Evolutionary conservation across 2,888 invertebrate genomes (phyloP).

Genomic region (Cosmorhoe ocellata): DNA sequence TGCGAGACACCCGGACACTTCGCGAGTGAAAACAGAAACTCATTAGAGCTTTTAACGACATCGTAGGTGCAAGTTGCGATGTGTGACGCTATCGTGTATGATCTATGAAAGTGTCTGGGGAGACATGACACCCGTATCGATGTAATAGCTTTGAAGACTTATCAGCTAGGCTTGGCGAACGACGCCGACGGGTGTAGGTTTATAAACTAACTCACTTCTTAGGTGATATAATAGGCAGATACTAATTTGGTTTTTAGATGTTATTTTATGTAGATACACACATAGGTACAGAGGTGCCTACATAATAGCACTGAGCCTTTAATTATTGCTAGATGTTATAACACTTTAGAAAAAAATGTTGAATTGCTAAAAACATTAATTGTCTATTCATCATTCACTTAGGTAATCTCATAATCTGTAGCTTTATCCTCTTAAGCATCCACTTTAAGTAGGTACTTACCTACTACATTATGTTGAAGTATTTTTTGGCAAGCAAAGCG

Average conservation of each 20-base stretch:
- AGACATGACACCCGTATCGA: conserved; percentile 8
- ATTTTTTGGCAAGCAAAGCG: conserved; percentile 5
- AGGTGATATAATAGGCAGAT: not conserved
- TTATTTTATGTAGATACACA: too few species aligned
- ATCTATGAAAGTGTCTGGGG: conserved; percentile 47
- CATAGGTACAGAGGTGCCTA: too few species aligned
- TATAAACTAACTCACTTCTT: too few species aligned
- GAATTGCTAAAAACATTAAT: not conserved
- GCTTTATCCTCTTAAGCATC: not conserved
- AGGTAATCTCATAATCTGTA: too few species aligned
- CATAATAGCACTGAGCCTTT: too few species aligned
- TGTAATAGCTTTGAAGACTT: conserved; percentile 16
- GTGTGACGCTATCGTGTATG: conserved; percentile 51
- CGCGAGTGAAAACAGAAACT: conserved; percentile 61
- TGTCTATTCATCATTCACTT: not conserved
- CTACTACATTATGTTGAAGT: not conserved
- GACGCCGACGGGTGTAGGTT: not conserved
- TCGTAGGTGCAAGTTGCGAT: conserved; percentile 47
- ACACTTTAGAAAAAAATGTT: too few species aligned
- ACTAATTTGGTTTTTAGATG: not conserved
- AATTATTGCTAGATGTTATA: too few species aligned
- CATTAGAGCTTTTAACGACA: conserved; percentile 64
- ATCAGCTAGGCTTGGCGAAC: not conserved
- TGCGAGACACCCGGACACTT: conserved; percentile 42
- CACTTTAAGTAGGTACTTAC: not conserved